Evolutionary conservation across 2,888 invertebrate genomes (phyloP), one percentile per base, ranked within the genome.

Genomic region (Caenorhabditis becei): DNA sequence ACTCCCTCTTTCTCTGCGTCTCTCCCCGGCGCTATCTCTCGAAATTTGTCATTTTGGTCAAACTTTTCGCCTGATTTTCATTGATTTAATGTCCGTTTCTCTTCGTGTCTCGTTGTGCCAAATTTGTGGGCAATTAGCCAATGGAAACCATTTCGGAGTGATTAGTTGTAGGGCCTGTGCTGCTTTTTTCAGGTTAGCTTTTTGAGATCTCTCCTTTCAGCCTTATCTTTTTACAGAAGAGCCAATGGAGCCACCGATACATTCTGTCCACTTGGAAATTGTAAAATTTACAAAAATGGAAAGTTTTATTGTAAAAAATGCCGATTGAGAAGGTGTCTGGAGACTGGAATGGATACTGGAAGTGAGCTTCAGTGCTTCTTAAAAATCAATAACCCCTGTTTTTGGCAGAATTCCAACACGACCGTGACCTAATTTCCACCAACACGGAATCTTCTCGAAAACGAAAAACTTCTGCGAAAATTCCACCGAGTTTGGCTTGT

Each of bases 71-170:
- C 32, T 7, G 16, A 41, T 41, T 35, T 41, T 14, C 41, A 41
- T 41, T 16, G 10, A 41, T 41, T 32, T 32, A 41, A 41, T 41
- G 41, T 41, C 41, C 41, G 2, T 16, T 10, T 10, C 58, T 1
- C 18, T 35, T 7, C 35, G 35, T 11, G n/a, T 54, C 5, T 54
- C 54, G 16, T 11, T 54, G 16, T 82, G 82, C 26, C 65, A 66
- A 59, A 58, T 82, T n/a, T 82, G 82, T 62, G 78, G 66, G 14
- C 69, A 79, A 37, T 49, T 62, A 0, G 82, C 69, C 3, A 74
- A 70, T 54, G 82, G 82, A 0, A 62, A 78, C 20, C 82, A 82
- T 28, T 82, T 82, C 28, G 82, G 82, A 23, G 70, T 59, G 61
- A 26, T 61, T 10, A 70, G 70, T 32, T 70, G 70, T 44, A 23